Base-by-base conservation (phyloP, 2,113 vertebrate species). In the Lynx canadensis region DNA sequence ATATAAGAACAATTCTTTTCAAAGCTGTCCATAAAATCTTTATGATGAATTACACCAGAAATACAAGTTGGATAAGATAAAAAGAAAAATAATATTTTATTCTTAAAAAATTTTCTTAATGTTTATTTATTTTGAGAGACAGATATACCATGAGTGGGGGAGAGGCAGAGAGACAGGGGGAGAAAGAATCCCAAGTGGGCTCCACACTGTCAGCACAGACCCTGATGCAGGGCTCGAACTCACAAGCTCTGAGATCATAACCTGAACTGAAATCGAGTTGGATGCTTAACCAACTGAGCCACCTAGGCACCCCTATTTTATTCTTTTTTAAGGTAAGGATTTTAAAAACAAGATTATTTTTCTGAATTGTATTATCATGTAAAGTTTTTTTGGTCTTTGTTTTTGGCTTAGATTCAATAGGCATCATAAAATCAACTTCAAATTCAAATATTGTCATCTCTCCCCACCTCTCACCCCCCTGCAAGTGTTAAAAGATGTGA, bases 371-470 rank as follows among this genome's bases (percentile, higher is more conserved):
- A 66, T 94, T 97, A 97, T 90, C 94, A 96, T 94, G 82, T 83
- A 81, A 98, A 98, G 91, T 94, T 88, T 65, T 96, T 65, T 88
- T 97, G 76, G 18, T 38, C 29, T 83, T 83, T 55, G 15, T 82
- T 60, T 83, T 96, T 93, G 89, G 52, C 94, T 98, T 66, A n/a
- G 48, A 88, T 98, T 97, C 92, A 95, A 92, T 84, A 98, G 89
- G 98, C 86, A 97, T 87, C 63, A 95, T 93, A 96, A 97, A 98
- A 98, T 98, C 97, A 98, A 90, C 97, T 97, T 98, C 97, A 98
- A 19, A 98, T 98, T 99, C 97, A 98, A 98, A 98, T 98, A 97
- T 95, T 98, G 27, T 98, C 98, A 66, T 38, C 60, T 98, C 94
- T 98, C 48, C 90, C 82, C 91, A 21, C 5, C 4, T 31, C 41